Conservation (phyloP, 2,888 invertebrate species). For the Achlya flavicornis region DNA sequence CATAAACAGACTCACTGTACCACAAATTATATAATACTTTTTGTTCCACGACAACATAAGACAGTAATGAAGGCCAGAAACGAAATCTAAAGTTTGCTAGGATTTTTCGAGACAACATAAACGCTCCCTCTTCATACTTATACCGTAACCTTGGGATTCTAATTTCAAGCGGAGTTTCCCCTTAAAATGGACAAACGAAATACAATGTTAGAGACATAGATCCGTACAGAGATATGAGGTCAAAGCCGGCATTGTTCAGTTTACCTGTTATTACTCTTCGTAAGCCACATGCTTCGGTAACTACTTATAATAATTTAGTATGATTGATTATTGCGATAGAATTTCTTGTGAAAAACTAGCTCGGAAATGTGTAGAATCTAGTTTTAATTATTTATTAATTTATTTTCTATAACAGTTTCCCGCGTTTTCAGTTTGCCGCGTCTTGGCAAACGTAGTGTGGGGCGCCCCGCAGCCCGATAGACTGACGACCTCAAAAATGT, state of each 20-base stretch:
- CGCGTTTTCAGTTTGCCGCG: too few species aligned
- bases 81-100: too few species aligned
- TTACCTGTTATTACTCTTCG: constrained; percentile 55
- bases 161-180: constrained; percentile 72
- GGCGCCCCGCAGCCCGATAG: too few species aligned
- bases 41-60: too few species aligned
- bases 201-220: constrained; percentile 72
- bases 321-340: background rate
- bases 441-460: too few species aligned
- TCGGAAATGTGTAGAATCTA: background rate
- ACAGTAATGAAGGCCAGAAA: too few species aligned
- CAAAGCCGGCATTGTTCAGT: constrained; percentile 66
- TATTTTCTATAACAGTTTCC: too few species aligned
- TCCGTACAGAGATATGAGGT: constrained; percentile 65
- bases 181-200: constrained; percentile 72
- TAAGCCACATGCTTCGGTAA: background rate
- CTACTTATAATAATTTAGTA: background rate
- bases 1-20: too few species aligned
- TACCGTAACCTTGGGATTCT: constrained; percentile 57
- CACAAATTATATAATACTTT: too few species aligned
- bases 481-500: too few species aligned
- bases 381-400: too few species aligned
- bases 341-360: background rate
- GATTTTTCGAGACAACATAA: background rate
- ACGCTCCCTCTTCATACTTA: constrained; percentile 37